Base-by-base conservation (phyloP, 2,113 vertebrate genomes). In the Mohoua ochrocephala region DNA sequence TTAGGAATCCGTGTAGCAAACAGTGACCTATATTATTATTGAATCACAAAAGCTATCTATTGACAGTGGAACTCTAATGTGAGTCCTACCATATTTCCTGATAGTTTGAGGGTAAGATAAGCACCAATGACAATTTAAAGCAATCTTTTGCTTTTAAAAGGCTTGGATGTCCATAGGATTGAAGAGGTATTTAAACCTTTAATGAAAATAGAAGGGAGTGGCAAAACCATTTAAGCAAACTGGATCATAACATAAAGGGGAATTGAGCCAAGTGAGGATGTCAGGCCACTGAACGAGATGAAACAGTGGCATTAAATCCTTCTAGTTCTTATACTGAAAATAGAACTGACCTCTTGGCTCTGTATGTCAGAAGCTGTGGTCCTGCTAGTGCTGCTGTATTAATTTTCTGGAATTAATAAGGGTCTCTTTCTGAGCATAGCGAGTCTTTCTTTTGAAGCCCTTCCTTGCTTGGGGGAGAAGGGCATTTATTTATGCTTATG, bases 401-500 rank as follows among this genome's bases (percentile, higher is more conserved):
- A 49, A 76, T 87, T 86, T 91, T 90, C 78, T 85, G 35, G 60
- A 91, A 88, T 44, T 24, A 85, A 81, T 82, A 78, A 37, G 39
- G 10, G 16, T 60, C 31, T 87, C 84, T 82, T 88, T 80, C 85
- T 84, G 41, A 91, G 42, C 28, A 33, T 37, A 63, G 50, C 61
- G 33, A 75, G 57, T 45, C 13, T 70, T 79, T 73, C 73, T 95
- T 91, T 87, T 84, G 75, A 95, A 95, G 57, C 33, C 41, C 28
- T 82, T 67, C 59, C 45, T 91, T 74, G 65, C 86, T 41, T 79
- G 42, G 31, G n/a, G 53, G 52, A 87, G 52, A 67, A 90, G 70
- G 80, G 31, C 64, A 89, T 92, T 94, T 93, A 67, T 91, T 95
- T 82, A 85, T 85, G 84, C 84, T 84, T 94, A 61, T 56, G 60